Percentiles rank a stretch among this genome's conserved stretches.
Evolutionary conservation across 2,797 vertebrate genomes (phyloP).

Genomic region (Hemitrygon akajei): DNA sequence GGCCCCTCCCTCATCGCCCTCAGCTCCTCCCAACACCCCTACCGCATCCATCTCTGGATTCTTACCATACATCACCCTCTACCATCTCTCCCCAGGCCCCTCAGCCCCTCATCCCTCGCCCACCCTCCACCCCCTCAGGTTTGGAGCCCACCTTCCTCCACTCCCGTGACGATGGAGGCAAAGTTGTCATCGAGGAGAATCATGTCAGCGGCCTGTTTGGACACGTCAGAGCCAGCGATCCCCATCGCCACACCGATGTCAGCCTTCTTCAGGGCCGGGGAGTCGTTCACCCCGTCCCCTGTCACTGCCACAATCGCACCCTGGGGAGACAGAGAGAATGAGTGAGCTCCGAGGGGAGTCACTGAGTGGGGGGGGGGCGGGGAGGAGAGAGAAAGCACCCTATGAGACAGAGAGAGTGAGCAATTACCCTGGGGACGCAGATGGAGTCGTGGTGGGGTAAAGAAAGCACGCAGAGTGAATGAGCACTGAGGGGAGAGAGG

Average conservation of each 20-base stretch:
- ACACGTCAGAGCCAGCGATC: constrained; percentile 86
- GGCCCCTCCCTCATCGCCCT: no score
- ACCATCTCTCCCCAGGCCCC: no score
- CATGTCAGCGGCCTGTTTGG: constrained; percentile 91
- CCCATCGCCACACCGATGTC: constrained; percentile 92
- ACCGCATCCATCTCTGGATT: no score
- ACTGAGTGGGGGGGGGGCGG: no score
- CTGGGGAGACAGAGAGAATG: constrained; percentile 49
- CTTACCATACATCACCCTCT: no score
- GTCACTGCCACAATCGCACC: constrained; percentile 89
- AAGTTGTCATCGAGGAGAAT: constrained; percentile 89
- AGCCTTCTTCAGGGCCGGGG: constrained; percentile 83
- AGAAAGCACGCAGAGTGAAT: no score
- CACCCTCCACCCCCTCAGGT: neutral
- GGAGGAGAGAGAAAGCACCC: constrained; percentile 27
- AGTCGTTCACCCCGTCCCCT: constrained; percentile 87
- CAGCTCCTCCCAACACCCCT: no score
- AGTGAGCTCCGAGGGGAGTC: neutral
- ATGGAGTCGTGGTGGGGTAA: no score
- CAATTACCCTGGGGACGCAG: no score
- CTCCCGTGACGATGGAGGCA: constrained; percentile 86
- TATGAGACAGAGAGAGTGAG: no score
- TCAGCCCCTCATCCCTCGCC: no score
- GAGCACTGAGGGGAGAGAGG: no score
- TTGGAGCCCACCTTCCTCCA: constrained; percentile 75